Conservation (phyloP, 2,797 vertebrate genomes). For the Lepus oiostolus region DNA sequence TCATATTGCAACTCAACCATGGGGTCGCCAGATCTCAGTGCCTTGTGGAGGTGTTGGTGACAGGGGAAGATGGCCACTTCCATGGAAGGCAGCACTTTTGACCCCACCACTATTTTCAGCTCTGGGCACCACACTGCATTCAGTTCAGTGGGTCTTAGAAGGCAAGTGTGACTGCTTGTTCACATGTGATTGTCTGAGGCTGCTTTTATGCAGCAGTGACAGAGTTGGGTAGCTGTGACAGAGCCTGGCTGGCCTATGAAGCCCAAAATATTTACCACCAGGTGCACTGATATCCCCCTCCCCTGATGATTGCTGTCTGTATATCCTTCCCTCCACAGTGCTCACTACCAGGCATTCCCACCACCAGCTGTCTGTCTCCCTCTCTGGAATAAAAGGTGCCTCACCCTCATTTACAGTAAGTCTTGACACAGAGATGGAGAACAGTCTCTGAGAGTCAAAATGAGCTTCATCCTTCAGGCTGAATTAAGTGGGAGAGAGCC, state of each 20-base stretch:
- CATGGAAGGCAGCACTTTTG: neutral
- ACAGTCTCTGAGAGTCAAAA: constrained; percentile 36
- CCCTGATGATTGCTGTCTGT: neutral
- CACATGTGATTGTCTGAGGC: neutral
- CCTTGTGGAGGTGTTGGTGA: neutral
- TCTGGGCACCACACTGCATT: neutral
- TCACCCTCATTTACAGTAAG: neutral
- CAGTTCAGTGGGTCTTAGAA: neutral
- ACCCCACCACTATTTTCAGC: neutral
- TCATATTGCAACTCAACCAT: neutral
- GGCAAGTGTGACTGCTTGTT: neutral
- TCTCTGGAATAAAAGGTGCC: constrained; percentile 59
- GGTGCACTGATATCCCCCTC: neutral
- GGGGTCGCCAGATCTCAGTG: neutral
- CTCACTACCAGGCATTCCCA: neutral
- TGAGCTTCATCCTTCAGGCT: constrained; percentile 15
- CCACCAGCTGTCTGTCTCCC: neutral
- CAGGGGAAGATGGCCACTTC: neutral
- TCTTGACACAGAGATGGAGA: constrained; percentile 37
- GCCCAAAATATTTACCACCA: neutral
- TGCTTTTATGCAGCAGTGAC: neutral
- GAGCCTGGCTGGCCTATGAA: neutral
- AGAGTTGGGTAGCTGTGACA: neutral
- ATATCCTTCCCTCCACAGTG: neutral
- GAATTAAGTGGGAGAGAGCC: neutral